Conservation (phyloP, 2,113 vertebrate species). For the Callithrix jacchus region DNA sequence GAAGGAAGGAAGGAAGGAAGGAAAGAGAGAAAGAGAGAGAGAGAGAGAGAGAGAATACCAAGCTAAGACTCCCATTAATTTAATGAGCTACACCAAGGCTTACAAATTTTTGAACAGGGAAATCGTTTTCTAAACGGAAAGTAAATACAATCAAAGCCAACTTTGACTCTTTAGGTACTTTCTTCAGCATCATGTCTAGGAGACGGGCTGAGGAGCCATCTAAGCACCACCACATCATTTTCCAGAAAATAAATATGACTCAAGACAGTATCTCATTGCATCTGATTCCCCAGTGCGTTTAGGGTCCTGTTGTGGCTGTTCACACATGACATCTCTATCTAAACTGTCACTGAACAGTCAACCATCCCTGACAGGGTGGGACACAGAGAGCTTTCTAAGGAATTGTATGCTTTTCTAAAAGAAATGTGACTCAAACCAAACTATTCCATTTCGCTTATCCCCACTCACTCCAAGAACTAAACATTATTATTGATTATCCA, state of each 20-base stretch:
- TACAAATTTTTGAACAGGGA: not conserved
- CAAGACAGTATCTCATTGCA: not conserved
- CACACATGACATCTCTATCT: not conserved
- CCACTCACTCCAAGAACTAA: not conserved
- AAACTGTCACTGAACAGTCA: not conserved
- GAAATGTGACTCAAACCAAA: not conserved
- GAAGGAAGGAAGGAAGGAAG: no score
- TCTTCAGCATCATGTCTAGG: not conserved
- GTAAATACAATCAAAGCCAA: not conserved
- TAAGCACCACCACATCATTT: not conserved
- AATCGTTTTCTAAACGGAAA: slow-evolving; percentile 17
- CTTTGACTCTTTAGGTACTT: not conserved
- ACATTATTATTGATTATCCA: not conserved
- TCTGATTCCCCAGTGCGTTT: not conserved
- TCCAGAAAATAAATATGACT: not conserved
- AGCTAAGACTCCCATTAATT: not conserved
- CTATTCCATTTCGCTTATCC: not conserved
- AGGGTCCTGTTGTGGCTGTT: not conserved
- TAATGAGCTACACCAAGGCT: not conserved
- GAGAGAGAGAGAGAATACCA: not conserved
- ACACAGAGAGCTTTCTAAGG: not conserved
- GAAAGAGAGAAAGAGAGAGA: no score
- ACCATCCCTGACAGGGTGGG: no score
- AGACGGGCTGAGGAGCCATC: not conserved
- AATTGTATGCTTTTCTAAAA: not conserved